Evolutionary conservation across 2,113 vertebrate genomes (phyloP), one percentile per base, ranked within the genome.

Genomic region (Thalassarche chlororhynchos): DNA sequence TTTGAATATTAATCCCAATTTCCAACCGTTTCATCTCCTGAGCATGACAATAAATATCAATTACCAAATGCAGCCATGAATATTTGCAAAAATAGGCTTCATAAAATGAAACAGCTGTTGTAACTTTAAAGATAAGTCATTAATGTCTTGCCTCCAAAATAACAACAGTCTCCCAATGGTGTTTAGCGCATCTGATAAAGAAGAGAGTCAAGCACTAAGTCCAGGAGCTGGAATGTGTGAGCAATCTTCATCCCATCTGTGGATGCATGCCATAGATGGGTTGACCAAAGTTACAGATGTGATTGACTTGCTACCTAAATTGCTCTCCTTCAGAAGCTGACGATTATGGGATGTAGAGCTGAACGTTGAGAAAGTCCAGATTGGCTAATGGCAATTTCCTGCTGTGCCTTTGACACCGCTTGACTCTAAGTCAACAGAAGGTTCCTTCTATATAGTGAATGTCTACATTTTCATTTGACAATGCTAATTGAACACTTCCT

Each of bases 281-380:
- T 57, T 96, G 81, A 68, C 82, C 84, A 36, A 82, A 95, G 62
- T 93, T 62, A 79, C 60, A 66, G 46, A 89, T 89, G n/a, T 82
- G 90, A 95, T 70, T 82, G 68, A 95, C 87, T 97, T 96, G 89
- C 77, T 94, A 95, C 95, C 60, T 94, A 88, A 84, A 94, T 97
- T 95, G 60, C 79, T 78, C 49, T 94, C 84, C 80, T 92, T 90
- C 87, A 95, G 93, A 91, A 85, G 36, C 51, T 91, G 97, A 84
- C 90, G 64, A 93, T 80, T 98, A 84, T 94, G 82, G 92, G 96
- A 90, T 95, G n/a, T 84, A 77, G 77, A 87, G 75, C 85, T 70
- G 72, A 79, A 42, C 87, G 66, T 71, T 98, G 98, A 98, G 84
- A 97, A 98, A 97, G 69, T 97, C 98, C 98, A 98, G 98, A 97